Conservation (phyloP, 2,113 vertebrate species). For the Sitta europaea region DNA sequence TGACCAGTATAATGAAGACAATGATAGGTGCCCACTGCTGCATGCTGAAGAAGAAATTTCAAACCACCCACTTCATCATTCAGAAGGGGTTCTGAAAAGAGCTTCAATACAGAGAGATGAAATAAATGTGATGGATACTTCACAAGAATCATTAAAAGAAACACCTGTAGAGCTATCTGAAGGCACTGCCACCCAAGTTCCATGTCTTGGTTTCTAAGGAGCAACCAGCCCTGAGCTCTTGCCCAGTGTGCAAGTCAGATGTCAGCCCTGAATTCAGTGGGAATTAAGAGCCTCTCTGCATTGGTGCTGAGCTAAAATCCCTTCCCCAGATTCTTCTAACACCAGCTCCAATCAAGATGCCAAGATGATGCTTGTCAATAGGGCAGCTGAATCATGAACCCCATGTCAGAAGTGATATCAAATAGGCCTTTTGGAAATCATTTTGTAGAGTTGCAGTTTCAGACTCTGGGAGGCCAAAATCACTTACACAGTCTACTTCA, state of each 20-base stretch:
- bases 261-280: background rate
- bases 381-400: background rate
- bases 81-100: background rate
- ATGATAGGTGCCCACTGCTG: background rate
- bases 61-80: background rate
- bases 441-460: background rate
- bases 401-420: background rate
- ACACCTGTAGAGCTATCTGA: background rate
- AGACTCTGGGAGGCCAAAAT: background rate
- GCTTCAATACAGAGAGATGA: background rate
- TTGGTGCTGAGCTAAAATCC: background rate
- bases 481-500: background rate
- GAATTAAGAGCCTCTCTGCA: background rate
- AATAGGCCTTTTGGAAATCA: background rate
- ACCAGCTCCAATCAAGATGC: background rate
- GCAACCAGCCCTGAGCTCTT: background rate
- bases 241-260: background rate
- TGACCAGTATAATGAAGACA: background rate
- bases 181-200: background rate
- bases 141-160: background rate
- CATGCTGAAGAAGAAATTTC: background rate
- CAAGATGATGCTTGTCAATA: background rate
- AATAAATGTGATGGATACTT: background rate
- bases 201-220: background rate
- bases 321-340: background rate